Base-by-base conservation (phyloP, 2,888 invertebrate species). In the Xestobium rufovillosum region DNA sequence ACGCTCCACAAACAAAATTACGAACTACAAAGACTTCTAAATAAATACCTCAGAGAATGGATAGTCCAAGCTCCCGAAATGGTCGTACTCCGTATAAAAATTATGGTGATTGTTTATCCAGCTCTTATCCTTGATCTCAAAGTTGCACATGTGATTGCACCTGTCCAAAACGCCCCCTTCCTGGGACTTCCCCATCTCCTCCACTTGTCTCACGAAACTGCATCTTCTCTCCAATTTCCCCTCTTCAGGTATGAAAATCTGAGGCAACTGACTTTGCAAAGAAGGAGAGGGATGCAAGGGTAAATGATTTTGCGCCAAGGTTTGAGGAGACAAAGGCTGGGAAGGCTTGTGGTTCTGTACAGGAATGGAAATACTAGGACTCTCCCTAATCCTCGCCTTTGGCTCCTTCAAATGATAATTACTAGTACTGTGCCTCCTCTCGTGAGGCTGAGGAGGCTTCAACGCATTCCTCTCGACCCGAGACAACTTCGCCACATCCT, bases 401-500 rank as follows among this genome's bases (percentile, higher is more conserved):
- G 49, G 53, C 40, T 47, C 51, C 42, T 54, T 52, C 26, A 52
- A 38, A 36, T 50, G 51, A 46, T 63, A 63, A 43, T 63, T 55
- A 36, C 63, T 63, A 42, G 63, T 63, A 46, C 41, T 42, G 10
- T 49, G 36, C 32, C 63, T 56, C 34, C 62, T 55, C 42, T 59
- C 62, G 43, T 59, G 57, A 35, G 42, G 47, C 48, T 58, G 42
- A 47, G 49, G 38, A 6, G 61, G 66, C 38, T 57, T 57, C 12
- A 65, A 48, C n/a, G 61, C 53, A 42, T 60, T 61, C 33, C 65
- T 45, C 65, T 72, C 68, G 50, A 66, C 67, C 57, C 63, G 62
- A 54, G 69, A 71, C 63, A 69, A 65, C 67, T 70, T 67, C 61
- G 64, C 71, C 65, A 69, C 68, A 31, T 67, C 66, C 42, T 70